phyloP scores from a whole-genome alignment of 64 coral and sea anemone genomes.

The Acropora tenuis region DNA sequence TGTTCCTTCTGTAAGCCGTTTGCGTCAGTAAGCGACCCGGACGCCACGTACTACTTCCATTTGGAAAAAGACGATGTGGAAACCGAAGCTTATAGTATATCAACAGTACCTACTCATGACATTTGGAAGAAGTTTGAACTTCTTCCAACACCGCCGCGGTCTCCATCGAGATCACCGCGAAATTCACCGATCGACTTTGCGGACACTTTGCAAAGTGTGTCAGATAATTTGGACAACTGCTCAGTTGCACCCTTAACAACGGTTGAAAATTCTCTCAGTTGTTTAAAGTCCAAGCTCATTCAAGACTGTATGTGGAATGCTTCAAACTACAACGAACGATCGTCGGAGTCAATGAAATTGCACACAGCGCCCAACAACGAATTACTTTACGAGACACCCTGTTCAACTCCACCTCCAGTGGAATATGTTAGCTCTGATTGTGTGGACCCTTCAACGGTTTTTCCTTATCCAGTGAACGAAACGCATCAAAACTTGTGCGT shows the following conservation, averaged over 20 bases:
- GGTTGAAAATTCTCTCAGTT: conserved; percentile 50
- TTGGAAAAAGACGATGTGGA: conserved; percentile 60
- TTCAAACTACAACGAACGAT: conserved; percentile 52
- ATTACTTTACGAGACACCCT: conserved; percentile 90
- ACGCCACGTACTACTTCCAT: conserved; percentile 82
- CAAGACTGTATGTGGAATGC: conserved; percentile 99
- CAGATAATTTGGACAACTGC: conserved; percentile 83
- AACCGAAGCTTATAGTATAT: conserved; percentile 40
- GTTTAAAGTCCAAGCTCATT: conserved; percentile 96
- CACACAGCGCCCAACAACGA: conserved; percentile 37
- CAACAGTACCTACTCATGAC: conserved; percentile 83
- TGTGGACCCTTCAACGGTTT: conserved; percentile 95
- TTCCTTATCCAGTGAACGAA: conserved; percentile 98
- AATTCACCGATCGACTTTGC: conserved; percentile 68
- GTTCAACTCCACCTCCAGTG: conserved; percentile 90
- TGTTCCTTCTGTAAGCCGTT: conserved; percentile 80
- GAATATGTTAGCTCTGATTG: conserved; percentile 95
- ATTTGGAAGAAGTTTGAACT: conserved; percentile 98
- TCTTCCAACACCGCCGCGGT: conserved; percentile 86
- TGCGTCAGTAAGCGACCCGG: conserved; percentile 80
- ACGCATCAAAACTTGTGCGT: conserved; percentile 71
- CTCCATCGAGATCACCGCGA: conserved; percentile 62
- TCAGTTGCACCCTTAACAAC: conserved; percentile 36
- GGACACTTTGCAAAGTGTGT: conserved; percentile 91
- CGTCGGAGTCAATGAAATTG: conserved; percentile 60